Percentiles rank a stretch among this genome's conserved stretches.
phyloP scores from a whole-genome alignment of 2,888 invertebrate species.

The Sclerodermus sp. region DNA sequence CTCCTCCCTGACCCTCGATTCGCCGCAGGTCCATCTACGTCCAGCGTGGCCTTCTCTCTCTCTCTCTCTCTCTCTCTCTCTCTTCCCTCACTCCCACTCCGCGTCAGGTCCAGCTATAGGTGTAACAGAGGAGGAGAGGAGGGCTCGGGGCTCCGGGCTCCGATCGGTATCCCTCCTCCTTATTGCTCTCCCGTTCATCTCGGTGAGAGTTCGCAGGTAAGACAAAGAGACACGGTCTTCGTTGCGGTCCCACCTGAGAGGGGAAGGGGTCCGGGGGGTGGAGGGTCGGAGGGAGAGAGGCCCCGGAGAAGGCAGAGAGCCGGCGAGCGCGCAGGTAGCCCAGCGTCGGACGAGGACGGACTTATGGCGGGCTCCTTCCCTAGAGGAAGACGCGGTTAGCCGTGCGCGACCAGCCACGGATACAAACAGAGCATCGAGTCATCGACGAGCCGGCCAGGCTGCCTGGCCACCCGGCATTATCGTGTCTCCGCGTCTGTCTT shows the following conservation, averaged over 20 bases:
- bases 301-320: neutral
- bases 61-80: slow-evolving; percentile 2
- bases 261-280: slow-evolving; percentile 20
- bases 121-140: neutral
- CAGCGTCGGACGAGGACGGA: slow-evolving; percentile 13
- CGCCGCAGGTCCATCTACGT: neutral
- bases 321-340: slow-evolving; percentile 43
- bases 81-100: slow-evolving; percentile 2
- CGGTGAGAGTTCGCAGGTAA: slow-evolving; percentile 15
- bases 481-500: slow-evolving; percentile 27
- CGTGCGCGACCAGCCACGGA: slow-evolving; percentile 30
- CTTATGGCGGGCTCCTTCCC: slow-evolving; percentile 1
- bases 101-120: neutral
- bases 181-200: slow-evolving; percentile 12
- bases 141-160: neutral
- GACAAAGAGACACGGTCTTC: slow-evolving; percentile 18
- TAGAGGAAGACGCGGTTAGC: slow-evolving; percentile 9
- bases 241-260: too few species aligned
- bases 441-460: slow-evolving; percentile 38
- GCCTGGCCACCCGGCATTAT: slow-evolving; percentile 48
- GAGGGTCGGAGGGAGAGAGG: slow-evolving; percentile 15
- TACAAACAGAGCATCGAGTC: slow-evolving; percentile 49
- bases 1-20: slow-evolving; percentile 4
- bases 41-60: slow-evolving; percentile 2
- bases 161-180: slow-evolving; percentile 11